Evolutionary conservation across 1,140 invertebrate species (phyloP), one percentile per base, ranked within the genome.

Genomic region (Brachionus rotundiformis): DNA sequence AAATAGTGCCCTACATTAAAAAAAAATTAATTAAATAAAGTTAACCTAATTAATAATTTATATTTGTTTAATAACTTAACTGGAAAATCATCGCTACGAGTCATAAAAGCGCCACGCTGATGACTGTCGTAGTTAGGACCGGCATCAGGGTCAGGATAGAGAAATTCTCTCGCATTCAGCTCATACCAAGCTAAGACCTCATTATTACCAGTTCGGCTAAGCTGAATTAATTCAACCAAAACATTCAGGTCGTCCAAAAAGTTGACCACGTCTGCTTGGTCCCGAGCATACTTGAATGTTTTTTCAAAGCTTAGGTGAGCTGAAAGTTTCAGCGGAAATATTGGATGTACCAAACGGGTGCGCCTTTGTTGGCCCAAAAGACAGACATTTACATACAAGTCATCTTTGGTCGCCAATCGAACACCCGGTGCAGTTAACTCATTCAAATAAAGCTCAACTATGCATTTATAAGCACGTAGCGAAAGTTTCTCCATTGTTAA

Each of bases 301-400:
- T 87, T 87, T 79, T 88, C 86, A 84, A 88, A 87, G 44, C 81
- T 81, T 73, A 88, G 85, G 65, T 85, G 84, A 81, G 86, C 86
- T 82, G 84, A 82, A 25, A 88, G 76, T 19, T 85, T 82, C 2
- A 87, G 54, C 19, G 87, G 87, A 81, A 88, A 87, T 10, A 85
- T 81, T 23, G 86, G 85, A 13, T 82, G 76, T 4, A 84, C 82
- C 13, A 86, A 83, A 4, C 83, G 82, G 10, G 86, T 87, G 82
- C 85, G 85, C 83, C 84, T 84, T 76, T 87, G 85, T 76, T 87
- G 85, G 36, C 85, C 85, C 83, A 88, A 85, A 39, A 87, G 59
- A 75, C 84, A 85, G 2, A 88, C 83, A 77, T 85, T 87, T 7
- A 88, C 63, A 81, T 87, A 88, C 7, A 85, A 68, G 83, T 86